These are phyloP conservation scores for Sericinus montela DNA, from an alignment of 2,888 invertebrate species.

Conservation along the genomic window DNA sequence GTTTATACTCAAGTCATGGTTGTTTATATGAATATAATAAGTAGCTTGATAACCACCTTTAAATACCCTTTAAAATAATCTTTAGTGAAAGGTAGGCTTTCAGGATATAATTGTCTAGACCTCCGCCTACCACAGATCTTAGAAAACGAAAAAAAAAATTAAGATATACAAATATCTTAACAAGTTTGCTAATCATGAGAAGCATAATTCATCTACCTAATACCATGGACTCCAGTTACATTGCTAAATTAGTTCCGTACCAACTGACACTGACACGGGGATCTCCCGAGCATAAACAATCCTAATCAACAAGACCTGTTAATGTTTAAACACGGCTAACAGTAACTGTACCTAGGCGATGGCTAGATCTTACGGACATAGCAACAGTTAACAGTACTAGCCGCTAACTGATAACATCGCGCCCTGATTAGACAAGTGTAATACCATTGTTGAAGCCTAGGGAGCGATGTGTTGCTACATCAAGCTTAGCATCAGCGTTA, in stretches of 20 bases:
- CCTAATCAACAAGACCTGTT: slow-evolving; percentile 8
- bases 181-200: too few relatives aligned
- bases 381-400: slow-evolving; percentile 8
- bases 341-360: neutral
- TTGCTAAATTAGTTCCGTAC: neutral
- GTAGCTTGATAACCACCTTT: too few relatives aligned
- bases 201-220: too few relatives aligned
- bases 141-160: too few relatives aligned
- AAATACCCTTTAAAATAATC: too few relatives aligned
- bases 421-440: slow-evolving; percentile 22
- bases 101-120: too few relatives aligned
- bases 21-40: too few relatives aligned
- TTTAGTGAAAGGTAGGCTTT: too few relatives aligned
- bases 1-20: too few relatives aligned
- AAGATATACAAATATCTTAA: too few relatives aligned
- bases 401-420: slow-evolving; percentile 21
- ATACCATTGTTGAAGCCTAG: slow-evolving; percentile 16
- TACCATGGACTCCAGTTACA: neutral
- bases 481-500: neutral
- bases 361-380: slow-evolving; percentile 1
- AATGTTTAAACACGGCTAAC: slow-evolving; percentile 12
- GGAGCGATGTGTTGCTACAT: slow-evolving; percentile 2
- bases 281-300: slow-evolving; percentile 6
- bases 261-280: neutral
- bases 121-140: too few relatives aligned